Conservation (phyloP, 2,113 vertebrate genomes). For the Phrynosoma blainvillii region DNA sequence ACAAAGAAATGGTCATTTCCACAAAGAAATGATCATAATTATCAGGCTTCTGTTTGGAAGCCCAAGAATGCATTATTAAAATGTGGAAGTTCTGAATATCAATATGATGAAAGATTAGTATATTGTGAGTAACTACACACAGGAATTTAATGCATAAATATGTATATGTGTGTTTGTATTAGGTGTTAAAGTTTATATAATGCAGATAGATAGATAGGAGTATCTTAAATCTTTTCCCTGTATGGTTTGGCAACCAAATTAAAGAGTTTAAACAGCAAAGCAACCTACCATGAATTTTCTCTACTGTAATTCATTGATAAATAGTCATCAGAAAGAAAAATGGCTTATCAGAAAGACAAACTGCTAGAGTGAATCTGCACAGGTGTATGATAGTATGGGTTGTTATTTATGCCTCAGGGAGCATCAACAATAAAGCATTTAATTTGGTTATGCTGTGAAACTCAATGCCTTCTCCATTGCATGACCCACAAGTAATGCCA, state of each 20-base stretch:
- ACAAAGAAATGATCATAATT: too few species aligned
- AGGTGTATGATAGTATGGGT: not conserved
- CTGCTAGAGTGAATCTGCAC: not conserved
- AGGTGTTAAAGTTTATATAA: not conserved
- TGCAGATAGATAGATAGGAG: not conserved
- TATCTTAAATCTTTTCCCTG: constrained; percentile 3
- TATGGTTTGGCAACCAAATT: not conserved
- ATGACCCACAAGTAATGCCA: not conserved
- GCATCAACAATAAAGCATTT: not conserved
- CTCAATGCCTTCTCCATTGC: not conserved
- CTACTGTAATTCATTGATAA: constrained; percentile 12
- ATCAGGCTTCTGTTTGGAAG: too few species aligned
- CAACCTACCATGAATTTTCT: not conserved
- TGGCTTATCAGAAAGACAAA: not conserved
- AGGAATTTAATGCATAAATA: not conserved
- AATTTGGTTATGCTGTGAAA: not conserved
- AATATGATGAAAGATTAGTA: not conserved
- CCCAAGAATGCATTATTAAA: too few species aligned
- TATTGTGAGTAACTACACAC: too few species aligned
- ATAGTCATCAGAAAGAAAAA: constrained; percentile 23
- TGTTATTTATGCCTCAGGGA: not conserved
- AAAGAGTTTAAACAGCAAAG: constrained; percentile 18
- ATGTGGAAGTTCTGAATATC: too few species aligned
- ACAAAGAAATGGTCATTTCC: too few species aligned
- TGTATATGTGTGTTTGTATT: not conserved